Evolutionary conservation across 2,888 invertebrate species (phyloP).

Genomic region (Magallana nippona): DNA sequence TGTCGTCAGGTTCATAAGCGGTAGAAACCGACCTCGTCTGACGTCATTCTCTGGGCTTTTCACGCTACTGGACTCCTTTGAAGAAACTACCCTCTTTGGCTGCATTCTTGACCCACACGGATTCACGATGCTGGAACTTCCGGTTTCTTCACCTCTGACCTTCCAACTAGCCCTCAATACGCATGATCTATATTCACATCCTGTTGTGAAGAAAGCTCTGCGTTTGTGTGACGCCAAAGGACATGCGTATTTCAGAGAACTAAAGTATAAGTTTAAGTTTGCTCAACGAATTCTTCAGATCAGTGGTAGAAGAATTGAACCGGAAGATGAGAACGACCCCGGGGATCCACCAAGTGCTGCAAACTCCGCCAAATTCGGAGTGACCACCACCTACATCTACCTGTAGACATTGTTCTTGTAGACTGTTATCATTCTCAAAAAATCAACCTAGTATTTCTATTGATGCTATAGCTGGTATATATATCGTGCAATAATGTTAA

Average conservation of each 20-base stretch:
- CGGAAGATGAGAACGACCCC: slow-evolving; percentile 57
- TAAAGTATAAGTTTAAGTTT: slow-evolving; percentile 73
- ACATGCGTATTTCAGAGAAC: slow-evolving; percentile 62
- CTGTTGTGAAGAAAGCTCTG: slow-evolving; percentile 64
- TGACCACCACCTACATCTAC: slow-evolving; percentile 68
- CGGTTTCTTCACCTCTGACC: slow-evolving; percentile 65
- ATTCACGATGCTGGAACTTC: slow-evolving; percentile 68
- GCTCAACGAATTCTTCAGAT: slow-evolving; percentile 64
- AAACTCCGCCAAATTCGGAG: slow-evolving; percentile 62
- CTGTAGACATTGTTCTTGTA: slow-evolving; percentile 47
- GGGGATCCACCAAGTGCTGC: slow-evolving; percentile 69
- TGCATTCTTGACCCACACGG: slow-evolving; percentile 65
- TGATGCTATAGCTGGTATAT: too few species aligned
- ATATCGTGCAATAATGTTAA: too few species aligned
- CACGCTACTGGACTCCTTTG: slow-evolving; percentile 70
- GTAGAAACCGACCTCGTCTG: slow-evolving; percentile 65
- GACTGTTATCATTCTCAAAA: background rate
- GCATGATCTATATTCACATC: slow-evolving; percentile 60
- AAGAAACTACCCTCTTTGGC: slow-evolving; percentile 67
- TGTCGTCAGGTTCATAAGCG: slow-evolving; percentile 69
- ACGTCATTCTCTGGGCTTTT: slow-evolving; percentile 68
- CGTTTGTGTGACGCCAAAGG: slow-evolving; percentile 61
- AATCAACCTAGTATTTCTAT: background rate
- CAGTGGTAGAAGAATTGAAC: slow-evolving; percentile 46
- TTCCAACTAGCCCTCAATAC: slow-evolving; percentile 70